phyloP scores from a whole-genome alignment of 2,888 invertebrate species.

The Colletes collaris region DNA sequence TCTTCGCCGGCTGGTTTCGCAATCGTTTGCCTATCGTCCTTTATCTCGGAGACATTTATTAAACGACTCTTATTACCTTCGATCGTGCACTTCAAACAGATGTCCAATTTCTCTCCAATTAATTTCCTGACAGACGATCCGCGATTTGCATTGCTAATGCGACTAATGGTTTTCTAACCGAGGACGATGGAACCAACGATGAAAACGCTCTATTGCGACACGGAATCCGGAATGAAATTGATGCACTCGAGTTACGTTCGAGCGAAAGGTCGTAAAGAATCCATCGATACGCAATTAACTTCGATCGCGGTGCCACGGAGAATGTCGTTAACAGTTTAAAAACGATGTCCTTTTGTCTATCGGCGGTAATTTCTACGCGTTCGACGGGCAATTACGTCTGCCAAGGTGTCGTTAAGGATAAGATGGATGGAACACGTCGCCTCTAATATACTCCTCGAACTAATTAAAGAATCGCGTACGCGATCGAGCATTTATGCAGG shows the following conservation, averaged over 20 bases:
- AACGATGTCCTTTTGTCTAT: neutral
- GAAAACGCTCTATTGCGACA: constrained; percentile 32
- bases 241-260: constrained; percentile 12
- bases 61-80: constrained; percentile 15
- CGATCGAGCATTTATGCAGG: too few species aligned
- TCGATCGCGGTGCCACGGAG: neutral
- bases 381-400: neutral
- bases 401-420: neutral
- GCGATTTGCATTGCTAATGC: constrained; percentile 57
- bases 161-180: constrained; percentile 9
- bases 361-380: neutral
- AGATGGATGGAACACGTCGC: too few species aligned
- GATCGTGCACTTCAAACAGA: constrained; percentile 8
- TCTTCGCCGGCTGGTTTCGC: constrained; percentile 26
- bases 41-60: constrained; percentile 23
- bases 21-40: constrained; percentile 13
- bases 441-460: too few species aligned
- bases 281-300: neutral
- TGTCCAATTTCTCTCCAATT: constrained; percentile 48
- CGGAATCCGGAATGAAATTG: constrained; percentile 3
- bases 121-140: constrained; percentile 39
- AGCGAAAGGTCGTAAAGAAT: constrained; percentile 17
- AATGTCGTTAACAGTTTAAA: neutral
- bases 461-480: too few species aligned
- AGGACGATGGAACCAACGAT: neutral